Evolutionary conservation across 2,888 invertebrate genomes (phyloP).

Genomic region (Mongoloraphidia duomilia): DNA sequence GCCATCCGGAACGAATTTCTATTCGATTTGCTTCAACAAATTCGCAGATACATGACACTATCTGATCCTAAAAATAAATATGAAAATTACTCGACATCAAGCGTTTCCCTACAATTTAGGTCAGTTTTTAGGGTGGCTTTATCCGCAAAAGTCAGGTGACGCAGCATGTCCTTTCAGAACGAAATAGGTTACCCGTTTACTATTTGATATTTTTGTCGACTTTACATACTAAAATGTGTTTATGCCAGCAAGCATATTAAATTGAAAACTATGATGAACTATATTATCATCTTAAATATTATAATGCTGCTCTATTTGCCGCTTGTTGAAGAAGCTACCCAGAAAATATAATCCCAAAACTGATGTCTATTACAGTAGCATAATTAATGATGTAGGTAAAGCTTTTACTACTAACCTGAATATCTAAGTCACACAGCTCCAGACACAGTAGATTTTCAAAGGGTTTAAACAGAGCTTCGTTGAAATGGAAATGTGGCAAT

Average conservation of each 20-base stretch:
- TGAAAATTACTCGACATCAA: not conserved
- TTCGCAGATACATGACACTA: conserved; percentile 89
- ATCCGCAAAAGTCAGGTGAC: no score
- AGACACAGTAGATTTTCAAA: conserved; percentile 88
- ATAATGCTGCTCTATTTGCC: no score
- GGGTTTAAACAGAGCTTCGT: conserved; percentile 86
- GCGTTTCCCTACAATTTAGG: no score
- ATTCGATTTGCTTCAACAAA: conserved; percentile 89
- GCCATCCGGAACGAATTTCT: conserved; percentile 92
- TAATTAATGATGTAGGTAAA: not conserved
- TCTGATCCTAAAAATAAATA: conserved; percentile 51
- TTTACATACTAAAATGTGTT: no score
- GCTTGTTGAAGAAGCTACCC: conserved; percentile 37
- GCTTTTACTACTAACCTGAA: conserved; percentile 66
- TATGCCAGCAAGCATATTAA: no score
- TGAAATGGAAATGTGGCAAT: conserved; percentile 86
- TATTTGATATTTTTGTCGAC: no score
- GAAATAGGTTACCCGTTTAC: no score
- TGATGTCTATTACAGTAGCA: not conserved
- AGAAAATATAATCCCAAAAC: conserved; percentile 27
- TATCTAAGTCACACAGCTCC: conserved; percentile 85
- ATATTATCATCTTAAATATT: no score
- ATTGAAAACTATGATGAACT: no score
- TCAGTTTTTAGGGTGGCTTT: no score
- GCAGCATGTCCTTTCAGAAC: no score